phyloP scores from a whole-genome alignment of 2,797 vertebrate genomes.

The Chaenodraco wilsoni region DNA sequence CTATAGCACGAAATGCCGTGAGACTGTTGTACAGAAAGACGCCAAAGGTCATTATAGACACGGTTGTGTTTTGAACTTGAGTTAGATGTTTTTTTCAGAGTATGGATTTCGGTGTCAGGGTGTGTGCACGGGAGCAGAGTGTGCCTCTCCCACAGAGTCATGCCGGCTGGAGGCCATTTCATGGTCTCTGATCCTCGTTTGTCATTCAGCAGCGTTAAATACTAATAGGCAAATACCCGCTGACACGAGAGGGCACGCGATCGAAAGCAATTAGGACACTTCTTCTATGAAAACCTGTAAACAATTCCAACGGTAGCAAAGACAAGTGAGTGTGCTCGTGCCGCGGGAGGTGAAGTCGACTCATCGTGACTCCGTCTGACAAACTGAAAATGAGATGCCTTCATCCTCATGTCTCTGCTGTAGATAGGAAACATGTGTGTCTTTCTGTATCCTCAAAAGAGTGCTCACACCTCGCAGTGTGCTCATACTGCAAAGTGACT shows the following conservation, averaged over 20 bases:
- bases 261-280: slow-evolving; percentile 81
- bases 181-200: slow-evolving; percentile 82
- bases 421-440: slow-evolving; percentile 14
- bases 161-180: slow-evolving; percentile 75
- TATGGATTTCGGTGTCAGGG: slow-evolving; percentile 73
- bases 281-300: slow-evolving; percentile 60
- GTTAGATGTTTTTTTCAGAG: slow-evolving; percentile 43
- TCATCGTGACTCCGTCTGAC: neutral
- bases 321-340: neutral
- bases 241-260: slow-evolving; percentile 72
- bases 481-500: slow-evolving; percentile 9
- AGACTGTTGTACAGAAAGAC: slow-evolving; percentile 7
- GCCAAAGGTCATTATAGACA: slow-evolving; percentile 33
- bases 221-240: slow-evolving; percentile 80
- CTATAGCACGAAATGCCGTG: no score
- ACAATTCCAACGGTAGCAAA: slow-evolving; percentile 15
- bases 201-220: slow-evolving; percentile 83
- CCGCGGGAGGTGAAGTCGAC: slow-evolving; percentile 26
- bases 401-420: slow-evolving; percentile 33
- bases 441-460: slow-evolving; percentile 27
- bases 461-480: neutral
- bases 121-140: slow-evolving; percentile 29
- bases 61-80: slow-evolving; percentile 40
- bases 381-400: slow-evolving; percentile 30
- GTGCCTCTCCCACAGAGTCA: slow-evolving; percentile 31